Conservation (phyloP, 2,113 vertebrate species). For the Lycaon pictus region DNA sequence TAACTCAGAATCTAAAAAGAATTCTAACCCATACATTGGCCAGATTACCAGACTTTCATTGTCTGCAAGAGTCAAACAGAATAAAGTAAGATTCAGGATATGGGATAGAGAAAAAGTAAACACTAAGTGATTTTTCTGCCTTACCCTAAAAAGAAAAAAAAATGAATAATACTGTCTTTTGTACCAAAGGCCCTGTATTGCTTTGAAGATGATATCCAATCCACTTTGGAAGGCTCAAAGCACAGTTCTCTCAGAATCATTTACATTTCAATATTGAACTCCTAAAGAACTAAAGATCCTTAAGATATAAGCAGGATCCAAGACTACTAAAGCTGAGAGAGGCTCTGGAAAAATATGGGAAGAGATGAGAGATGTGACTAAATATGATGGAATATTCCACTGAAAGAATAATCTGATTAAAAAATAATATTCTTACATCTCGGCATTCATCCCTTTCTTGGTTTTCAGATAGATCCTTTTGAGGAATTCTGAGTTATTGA, state of each 20-base stretch:
- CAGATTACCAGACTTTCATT: neutral
- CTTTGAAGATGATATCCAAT: neutral
- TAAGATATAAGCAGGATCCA: neutral
- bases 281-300: neutral
- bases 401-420: neutral
- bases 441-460: constrained; percentile 9
- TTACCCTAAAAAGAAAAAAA: neutral
- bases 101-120: neutral
- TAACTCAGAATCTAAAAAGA: neutral
- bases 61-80: neutral
- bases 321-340: neutral
- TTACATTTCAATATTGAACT: neutral
- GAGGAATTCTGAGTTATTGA: constrained; percentile 8
- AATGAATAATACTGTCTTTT: neutral
- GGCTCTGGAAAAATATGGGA: neutral
- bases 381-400: neutral
- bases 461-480: neutral
- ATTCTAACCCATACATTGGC: neutral
- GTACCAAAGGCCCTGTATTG: neutral
- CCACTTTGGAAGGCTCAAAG: neutral
- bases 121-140: neutral
- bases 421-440: neutral
- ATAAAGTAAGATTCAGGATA: neutral
- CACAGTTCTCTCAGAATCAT: neutral
- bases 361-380: neutral